These are phyloP conservation scores for Priocnemis perturbator DNA, from an alignment of 2,888 invertebrate genomes.

Conservation along the genomic window DNA sequence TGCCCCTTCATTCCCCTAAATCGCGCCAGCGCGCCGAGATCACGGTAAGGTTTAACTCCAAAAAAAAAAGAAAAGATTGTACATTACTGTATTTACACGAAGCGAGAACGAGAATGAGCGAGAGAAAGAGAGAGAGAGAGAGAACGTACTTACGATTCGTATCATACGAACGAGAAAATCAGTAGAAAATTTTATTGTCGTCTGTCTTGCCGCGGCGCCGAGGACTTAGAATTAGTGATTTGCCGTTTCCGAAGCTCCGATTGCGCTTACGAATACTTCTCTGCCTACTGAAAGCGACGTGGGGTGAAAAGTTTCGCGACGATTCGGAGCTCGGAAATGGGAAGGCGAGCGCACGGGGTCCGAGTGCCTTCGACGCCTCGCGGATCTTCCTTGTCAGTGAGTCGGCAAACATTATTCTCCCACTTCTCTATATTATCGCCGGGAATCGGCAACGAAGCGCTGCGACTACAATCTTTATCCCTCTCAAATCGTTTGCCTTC, in stretches of 20 bases:
- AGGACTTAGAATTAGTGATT: not conserved
- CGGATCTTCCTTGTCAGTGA: no score
- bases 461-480: no score
- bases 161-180: slow-evolving; percentile 33
- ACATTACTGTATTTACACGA: slow-evolving; percentile 71
- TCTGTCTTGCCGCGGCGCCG: slow-evolving; percentile 5
- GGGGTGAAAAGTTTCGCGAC: no score
- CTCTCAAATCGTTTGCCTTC: no score
- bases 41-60: slow-evolving; percentile 72
- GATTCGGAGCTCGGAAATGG: not conserved
- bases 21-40: slow-evolving; percentile 44
- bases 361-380: not conserved
- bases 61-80: slow-evolving; percentile 60
- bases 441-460: no score
- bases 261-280: no score
- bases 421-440: no score
- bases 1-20: slow-evolving; percentile 30
- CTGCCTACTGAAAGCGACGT: no score
- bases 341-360: slow-evolving; percentile 1
- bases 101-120: slow-evolving; percentile 20
- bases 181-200: slow-evolving; percentile 12
- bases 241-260: not conserved
- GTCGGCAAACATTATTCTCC: no score
- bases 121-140: slow-evolving; percentile 7
- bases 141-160: slow-evolving; percentile 43